phyloP scores from a whole-genome alignment of 2,797 vertebrate genomes.

The Vultur gryphus region DNA sequence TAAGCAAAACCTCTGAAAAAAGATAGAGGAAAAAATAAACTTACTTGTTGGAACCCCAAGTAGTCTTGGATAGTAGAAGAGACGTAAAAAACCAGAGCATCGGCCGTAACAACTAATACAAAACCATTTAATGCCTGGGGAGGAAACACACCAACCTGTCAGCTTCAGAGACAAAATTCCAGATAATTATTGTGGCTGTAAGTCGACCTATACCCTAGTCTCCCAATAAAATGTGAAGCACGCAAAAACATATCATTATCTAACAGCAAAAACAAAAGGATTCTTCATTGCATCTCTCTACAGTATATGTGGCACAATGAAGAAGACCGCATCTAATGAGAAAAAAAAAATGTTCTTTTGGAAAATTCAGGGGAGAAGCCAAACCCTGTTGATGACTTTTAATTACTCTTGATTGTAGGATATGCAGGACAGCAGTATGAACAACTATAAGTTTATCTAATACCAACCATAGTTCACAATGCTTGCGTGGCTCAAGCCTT shows the following conservation, averaged over 20 bases:
- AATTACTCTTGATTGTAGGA: neutral
- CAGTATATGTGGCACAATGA: accelerated
- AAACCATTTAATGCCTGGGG: slow-evolving; percentile 82
- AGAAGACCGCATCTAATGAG: neutral
- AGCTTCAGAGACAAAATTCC: slow-evolving; percentile 11
- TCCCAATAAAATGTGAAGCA: neutral
- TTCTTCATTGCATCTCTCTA: neutral
- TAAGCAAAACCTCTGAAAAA: neutral
- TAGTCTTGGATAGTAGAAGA: slow-evolving; percentile 85
- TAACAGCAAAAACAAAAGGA: neutral
- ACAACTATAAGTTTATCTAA: neutral
- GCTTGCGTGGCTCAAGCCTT: neutral
- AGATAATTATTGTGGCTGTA: neutral
- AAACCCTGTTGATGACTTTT: neutral
- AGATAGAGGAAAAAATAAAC: neutral
- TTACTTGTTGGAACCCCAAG: slow-evolving; percentile 84
- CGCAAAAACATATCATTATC: neutral
- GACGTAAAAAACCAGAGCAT: slow-evolving; percentile 81
- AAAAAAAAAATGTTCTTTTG: neutral
- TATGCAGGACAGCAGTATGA: neutral
- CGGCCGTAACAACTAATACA: slow-evolving; percentile 80
- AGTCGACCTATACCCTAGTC: neutral
- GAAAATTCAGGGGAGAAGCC: neutral
- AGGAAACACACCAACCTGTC: slow-evolving; percentile 9
- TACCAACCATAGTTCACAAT: neutral